Conservation (phyloP, 2,888 invertebrate genomes). For the Drosophila infuscata region DNA sequence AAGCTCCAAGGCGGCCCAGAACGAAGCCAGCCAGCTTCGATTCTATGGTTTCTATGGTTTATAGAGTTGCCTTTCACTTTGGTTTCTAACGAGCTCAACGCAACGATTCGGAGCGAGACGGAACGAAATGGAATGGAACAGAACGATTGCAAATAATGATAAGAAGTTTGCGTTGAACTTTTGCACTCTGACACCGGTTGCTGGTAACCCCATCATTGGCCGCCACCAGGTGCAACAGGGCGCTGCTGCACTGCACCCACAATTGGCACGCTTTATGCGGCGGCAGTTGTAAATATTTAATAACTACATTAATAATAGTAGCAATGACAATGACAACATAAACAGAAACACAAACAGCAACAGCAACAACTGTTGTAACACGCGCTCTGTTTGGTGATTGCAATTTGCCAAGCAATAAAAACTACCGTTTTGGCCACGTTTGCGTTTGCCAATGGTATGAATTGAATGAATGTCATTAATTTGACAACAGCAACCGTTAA, state of each 20-base stretch:
- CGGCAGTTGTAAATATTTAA: slow-evolving; percentile 80
- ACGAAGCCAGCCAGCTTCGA: slow-evolving; percentile 16
- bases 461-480: slow-evolving; percentile 84
- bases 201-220: slow-evolving; percentile 34
- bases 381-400: slow-evolving; percentile 68
- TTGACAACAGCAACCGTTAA: slow-evolving; percentile 82
- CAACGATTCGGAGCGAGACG: slow-evolving; percentile 21
- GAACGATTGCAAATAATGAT: slow-evolving; percentile 70
- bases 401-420: slow-evolving; percentile 77
- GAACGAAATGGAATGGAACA: slow-evolving; percentile 20
- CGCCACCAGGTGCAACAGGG: slow-evolving; percentile 46
- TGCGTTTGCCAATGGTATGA: slow-evolving; percentile 57
- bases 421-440: slow-evolving; percentile 73
- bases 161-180: slow-evolving; percentile 77
- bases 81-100: slow-evolving; percentile 26
- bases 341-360: slow-evolving; percentile 10
- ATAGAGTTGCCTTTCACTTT: slow-evolving; percentile 67
- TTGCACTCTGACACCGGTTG: slow-evolving; percentile 72
- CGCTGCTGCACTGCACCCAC: slow-evolving; percentile 48
- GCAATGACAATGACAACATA: slow-evolving; percentile 56
- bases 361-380: slow-evolving; percentile 50
- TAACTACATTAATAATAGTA: slow-evolving; percentile 78
- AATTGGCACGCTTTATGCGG: slow-evolving; percentile 68
- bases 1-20: slow-evolving; percentile 38
- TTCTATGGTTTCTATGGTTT: slow-evolving; percentile 23